Percentiles rank a stretch among this genome's conserved stretches.
Evolutionary conservation across 2,888 invertebrate species (phyloP).

Genomic region (Chrysotoxum bicinctum): DNA sequence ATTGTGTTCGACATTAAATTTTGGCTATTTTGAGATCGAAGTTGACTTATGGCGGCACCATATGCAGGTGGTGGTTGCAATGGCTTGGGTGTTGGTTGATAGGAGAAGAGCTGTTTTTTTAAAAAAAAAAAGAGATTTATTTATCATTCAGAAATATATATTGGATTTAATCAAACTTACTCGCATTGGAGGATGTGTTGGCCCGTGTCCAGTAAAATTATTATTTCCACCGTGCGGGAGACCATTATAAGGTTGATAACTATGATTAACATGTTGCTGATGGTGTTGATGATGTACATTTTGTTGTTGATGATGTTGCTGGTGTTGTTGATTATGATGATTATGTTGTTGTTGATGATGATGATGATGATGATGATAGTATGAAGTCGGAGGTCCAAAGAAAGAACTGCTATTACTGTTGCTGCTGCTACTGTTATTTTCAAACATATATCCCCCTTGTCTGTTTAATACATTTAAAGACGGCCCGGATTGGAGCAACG

Average conservation of each 20-base stretch:
- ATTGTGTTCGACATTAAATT: conserved; percentile 73
- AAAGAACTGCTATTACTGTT: conserved; percentile 54
- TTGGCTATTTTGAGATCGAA: conserved; percentile 81
- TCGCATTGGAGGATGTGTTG: conserved; percentile 78
- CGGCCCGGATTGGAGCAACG: neutral
- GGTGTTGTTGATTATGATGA: conserved; percentile 59
- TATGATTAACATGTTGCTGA: conserved; percentile 75
- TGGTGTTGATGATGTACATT: conserved; percentile 59
- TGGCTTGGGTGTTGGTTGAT: conserved; percentile 75
- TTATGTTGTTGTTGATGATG: conserved; percentile 58
- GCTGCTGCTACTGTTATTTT: conserved; percentile 58
- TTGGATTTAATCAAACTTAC: conserved; percentile 73
- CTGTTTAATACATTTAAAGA: conserved; percentile 36
- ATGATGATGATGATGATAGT: conserved; percentile 58
- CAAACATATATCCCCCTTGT: conserved; percentile 52
- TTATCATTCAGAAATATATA: neutral
- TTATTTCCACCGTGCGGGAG: conserved; percentile 42
- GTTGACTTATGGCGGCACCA: conserved; percentile 81
- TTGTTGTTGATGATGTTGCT: conserved; percentile 72
- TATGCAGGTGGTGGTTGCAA: conserved; percentile 81
- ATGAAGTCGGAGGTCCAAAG: conserved; percentile 65
- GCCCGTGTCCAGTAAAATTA: conserved; percentile 29
- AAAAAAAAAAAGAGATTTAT: neutral
- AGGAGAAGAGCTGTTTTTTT: conserved; percentile 77
- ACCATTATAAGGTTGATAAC: conserved; percentile 38